These are phyloP conservation scores for Limnephilus marmoratus DNA, from an alignment of 2,888 invertebrate genomes.

Conservation along the genomic window DNA sequence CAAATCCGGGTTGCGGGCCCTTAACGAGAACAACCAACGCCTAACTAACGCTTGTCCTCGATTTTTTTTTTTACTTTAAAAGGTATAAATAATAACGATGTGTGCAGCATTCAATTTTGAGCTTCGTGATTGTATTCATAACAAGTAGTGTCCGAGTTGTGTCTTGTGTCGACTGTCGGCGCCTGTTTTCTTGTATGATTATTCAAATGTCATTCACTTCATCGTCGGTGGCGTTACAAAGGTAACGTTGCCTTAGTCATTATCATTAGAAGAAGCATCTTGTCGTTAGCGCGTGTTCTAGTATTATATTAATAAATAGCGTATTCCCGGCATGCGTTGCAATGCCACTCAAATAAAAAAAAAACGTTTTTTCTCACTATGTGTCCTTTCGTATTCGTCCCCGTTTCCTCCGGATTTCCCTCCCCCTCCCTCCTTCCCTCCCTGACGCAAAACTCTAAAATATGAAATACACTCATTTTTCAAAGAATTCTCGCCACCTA, in stretches of 20 bases:
- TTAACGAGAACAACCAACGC: background rate
- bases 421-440: no score
- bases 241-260: slow-evolving; percentile 2
- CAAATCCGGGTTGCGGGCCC: no score
- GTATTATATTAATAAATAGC: background rate
- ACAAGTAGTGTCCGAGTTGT: background rate
- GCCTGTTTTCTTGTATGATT: background rate
- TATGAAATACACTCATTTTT: no score
- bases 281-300: background rate
- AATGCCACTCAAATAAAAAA: no score
- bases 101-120: background rate
- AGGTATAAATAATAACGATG: background rate
- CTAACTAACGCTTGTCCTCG: background rate
- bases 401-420: no score
- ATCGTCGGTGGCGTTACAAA: background rate
- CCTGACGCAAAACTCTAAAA: no score
- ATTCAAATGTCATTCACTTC: background rate
- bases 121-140: background rate
- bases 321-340: no score
- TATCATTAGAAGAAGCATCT: background rate
- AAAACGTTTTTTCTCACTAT: no score
- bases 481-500: no score
- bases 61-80: no score
- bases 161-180: background rate
- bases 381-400: no score